Conservation (phyloP, 2,888 invertebrate species). For the Drosophila paracracens region DNA sequence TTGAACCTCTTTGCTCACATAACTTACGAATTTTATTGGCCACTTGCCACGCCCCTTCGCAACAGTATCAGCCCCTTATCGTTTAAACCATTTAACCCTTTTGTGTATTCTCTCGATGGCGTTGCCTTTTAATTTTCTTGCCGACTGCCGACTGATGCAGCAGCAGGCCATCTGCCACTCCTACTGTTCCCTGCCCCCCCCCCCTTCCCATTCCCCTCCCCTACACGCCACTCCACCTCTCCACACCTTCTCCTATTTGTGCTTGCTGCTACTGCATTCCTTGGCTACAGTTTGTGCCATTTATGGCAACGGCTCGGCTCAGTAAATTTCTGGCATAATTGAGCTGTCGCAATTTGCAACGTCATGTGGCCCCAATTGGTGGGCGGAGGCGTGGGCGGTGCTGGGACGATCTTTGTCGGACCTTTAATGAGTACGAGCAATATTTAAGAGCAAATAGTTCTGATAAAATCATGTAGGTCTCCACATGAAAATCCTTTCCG, state of each 20-base stretch:
- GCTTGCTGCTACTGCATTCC: constrained; percentile 35
- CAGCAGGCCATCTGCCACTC: constrained; percentile 27
- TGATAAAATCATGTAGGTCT: constrained; percentile 1
- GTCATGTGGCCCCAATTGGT: constrained; percentile 34
- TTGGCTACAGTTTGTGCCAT: constrained; percentile 49
- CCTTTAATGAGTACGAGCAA: constrained; percentile 40
- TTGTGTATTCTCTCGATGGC: constrained; percentile 64
- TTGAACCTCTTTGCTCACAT: constrained; percentile 38
- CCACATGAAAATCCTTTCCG: background rate
- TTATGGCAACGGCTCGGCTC: constrained; percentile 45
- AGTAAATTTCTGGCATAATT: constrained; percentile 71
- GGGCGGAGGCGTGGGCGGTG: background rate
- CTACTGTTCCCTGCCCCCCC: background rate
- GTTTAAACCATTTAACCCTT: constrained; percentile 77
- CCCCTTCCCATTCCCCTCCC: accelerated
- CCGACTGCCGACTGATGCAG: constrained; percentile 29
- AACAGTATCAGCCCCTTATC: constrained; percentile 20
- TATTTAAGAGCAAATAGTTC: constrained; percentile 6
- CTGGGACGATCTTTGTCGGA: constrained; percentile 4
- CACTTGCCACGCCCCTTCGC: constrained; percentile 50
- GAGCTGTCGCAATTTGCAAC: constrained; percentile 69
- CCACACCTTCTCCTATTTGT: background rate
- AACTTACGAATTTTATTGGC: constrained; percentile 77
- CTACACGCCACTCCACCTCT: background rate
- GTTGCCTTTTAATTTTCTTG: constrained; percentile 70